phyloP scores from a whole-genome alignment of 2,797 vertebrate species.

The Synanceia verrucosa region DNA sequence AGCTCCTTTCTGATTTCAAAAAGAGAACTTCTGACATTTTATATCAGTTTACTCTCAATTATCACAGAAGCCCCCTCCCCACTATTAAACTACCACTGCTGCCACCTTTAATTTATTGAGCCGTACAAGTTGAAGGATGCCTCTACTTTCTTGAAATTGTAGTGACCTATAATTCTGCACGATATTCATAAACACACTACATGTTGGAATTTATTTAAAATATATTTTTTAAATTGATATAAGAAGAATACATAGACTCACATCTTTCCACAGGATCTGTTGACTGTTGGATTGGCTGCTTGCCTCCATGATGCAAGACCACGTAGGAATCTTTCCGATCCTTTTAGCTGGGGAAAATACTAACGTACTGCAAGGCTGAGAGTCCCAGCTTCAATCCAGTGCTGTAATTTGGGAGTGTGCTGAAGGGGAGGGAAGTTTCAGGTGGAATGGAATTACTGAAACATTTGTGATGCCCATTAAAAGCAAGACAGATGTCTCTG shows the following conservation, averaged over 20 bases:
- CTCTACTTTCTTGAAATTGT: not conserved
- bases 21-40: conserved; percentile 39
- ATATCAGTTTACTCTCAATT: conserved; percentile 20
- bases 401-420: conserved; percentile 77
- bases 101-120: conserved; percentile 28
- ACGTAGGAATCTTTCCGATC: conserved; percentile 65
- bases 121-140: conserved; percentile 8
- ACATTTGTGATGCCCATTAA: conserved; percentile 78
- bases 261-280: conserved; percentile 83
- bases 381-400: conserved; percentile 70
- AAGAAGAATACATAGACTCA: conserved; percentile 68
- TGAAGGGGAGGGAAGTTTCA: conserved; percentile 79
- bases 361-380: conserved; percentile 57
- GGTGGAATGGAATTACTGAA: conserved; percentile 80
- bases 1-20: conserved; percentile 11
- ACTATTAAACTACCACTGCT: conserved; percentile 14
- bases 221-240: not conserved
- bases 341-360: conserved; percentile 63
- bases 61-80: not conserved
- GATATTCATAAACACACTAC: not conserved
- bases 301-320: conserved; percentile 79
- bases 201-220: not conserved
- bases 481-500: conserved; percentile 75
- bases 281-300: conserved; percentile 77
- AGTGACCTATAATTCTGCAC: not conserved